Conservation (phyloP, 64 coral and sea anemone species). For the Stichodactyla mertensii region DNA sequence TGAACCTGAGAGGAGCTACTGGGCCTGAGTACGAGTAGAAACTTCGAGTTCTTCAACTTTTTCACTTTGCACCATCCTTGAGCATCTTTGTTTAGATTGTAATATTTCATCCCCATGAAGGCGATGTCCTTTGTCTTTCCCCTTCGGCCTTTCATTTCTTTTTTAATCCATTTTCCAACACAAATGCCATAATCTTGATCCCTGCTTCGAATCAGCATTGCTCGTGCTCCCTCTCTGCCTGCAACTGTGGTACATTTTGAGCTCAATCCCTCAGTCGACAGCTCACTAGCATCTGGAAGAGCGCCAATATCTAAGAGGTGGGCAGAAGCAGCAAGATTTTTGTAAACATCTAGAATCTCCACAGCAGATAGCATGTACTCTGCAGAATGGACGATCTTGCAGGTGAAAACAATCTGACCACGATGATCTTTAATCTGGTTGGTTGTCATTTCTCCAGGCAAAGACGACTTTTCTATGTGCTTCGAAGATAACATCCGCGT, state of each 20-base stretch:
- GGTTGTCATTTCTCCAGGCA: slow-evolving; percentile 39
- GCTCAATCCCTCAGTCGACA: slow-evolving; percentile 9
- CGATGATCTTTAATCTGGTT: slow-evolving; percentile 16
- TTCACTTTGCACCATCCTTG: slow-evolving; percentile 39
- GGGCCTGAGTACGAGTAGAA: neutral
- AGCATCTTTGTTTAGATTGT: neutral
- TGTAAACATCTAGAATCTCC: slow-evolving; percentile 29
- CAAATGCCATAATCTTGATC: slow-evolving; percentile 43
- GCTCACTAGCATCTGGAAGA: slow-evolving; percentile 7
- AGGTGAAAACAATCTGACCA: slow-evolving; percentile 17
- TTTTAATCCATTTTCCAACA: slow-evolving; percentile 39
- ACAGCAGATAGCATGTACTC: slow-evolving; percentile 38
- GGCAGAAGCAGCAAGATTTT: slow-evolving; percentile 28
- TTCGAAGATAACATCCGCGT: neutral
- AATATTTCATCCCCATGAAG: slow-evolving; percentile 7
- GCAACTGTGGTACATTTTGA: neutral
- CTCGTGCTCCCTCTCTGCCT: slow-evolving; percentile 15
- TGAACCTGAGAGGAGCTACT: neutral
- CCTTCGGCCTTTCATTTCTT: neutral
- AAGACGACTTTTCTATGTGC: neutral
- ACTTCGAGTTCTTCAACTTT: slow-evolving; percentile 18
- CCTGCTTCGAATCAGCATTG: slow-evolving; percentile 42
- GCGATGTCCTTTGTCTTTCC: neutral
- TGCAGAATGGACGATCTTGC: slow-evolving; percentile 15
- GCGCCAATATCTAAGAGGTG: neutral